phyloP scores from a whole-genome alignment of 2,113 vertebrate species.

The Cariama cristata region DNA sequence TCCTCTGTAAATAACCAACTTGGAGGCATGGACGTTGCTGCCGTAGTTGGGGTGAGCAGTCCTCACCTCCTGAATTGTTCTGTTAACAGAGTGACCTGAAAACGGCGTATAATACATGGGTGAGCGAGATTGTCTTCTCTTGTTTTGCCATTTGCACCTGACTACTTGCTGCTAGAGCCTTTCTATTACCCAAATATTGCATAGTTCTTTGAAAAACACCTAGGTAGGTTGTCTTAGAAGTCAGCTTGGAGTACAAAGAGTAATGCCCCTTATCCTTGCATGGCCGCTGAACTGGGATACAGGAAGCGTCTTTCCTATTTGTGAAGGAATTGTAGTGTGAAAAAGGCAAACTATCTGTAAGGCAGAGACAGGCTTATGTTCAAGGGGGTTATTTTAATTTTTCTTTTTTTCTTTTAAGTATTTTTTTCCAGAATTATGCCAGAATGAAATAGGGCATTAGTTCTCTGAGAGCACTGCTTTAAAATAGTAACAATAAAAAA shows the following conservation, averaged over 20 bases:
- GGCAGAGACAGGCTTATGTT: neutral
- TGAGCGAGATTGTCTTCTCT: neutral
- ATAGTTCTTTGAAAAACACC: neutral
- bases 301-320: neutral
- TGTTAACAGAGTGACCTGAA: neutral
- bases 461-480: neutral
- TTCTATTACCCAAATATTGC: neutral
- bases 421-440: neutral
- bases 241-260: neutral
- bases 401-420: neutral
- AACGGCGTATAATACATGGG: neutral
- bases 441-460: neutral
- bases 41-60: neutral
- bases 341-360: neutral
- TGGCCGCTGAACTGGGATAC: neutral
- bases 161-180: neutral
- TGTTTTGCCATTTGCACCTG: neutral
- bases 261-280: neutral
- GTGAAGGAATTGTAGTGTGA: neutral
- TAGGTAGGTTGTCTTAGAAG: neutral
- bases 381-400: neutral
- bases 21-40: neutral
- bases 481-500: neutral
- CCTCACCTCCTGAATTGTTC: neutral
- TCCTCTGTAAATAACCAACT: neutral